A percentile compares a stretch with the other conserved stretches of the same genome.
These are phyloP conservation scores for Merodon equestris DNA, from an alignment of 2,888 invertebrate genomes.

Conservation along the genomic window DNA sequence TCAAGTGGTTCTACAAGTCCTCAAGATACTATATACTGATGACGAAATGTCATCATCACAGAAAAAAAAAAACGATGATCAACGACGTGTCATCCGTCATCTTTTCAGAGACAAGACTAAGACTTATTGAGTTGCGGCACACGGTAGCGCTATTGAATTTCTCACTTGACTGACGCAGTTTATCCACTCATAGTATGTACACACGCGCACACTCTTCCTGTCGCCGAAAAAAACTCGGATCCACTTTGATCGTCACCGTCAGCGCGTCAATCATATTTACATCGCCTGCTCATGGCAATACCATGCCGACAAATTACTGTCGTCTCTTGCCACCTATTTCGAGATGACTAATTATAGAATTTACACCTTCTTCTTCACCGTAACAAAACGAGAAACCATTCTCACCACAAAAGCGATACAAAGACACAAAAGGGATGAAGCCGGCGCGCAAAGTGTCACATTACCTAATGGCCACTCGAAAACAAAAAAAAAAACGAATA, in stretches of 20 bases:
- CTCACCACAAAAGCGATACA: conserved; percentile 9
- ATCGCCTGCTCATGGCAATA: background rate
- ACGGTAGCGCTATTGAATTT: conserved; percentile 47
- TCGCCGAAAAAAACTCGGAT: conserved; percentile 3
- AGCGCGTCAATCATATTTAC: conserved; percentile 54
- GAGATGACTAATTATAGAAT: conserved; percentile 64
- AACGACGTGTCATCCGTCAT: no score
- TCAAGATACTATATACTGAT: no score
- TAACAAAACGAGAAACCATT: conserved; percentile 9
- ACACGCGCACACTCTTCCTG: background rate
- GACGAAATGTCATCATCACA: no score
- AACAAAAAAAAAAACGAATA: conserved; percentile 1
- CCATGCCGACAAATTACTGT: conserved; percentile 30
- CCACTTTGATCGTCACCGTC: conserved; percentile 34
- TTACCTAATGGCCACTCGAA: conserved; percentile 56
- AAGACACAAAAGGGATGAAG: conserved; percentile 2
- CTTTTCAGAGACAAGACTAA: no score
- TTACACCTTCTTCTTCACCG: conserved; percentile 46
- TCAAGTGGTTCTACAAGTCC: no score
- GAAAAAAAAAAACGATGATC: no score
- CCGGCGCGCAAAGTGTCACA: conserved; percentile 55
- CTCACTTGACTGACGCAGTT: conserved; percentile 37
- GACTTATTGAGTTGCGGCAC: conserved; percentile 25
- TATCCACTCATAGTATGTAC: conserved; percentile 1
- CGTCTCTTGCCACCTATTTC: conserved; percentile 40